phyloP scores from a whole-genome alignment of 2,888 invertebrate species.

The Geotrupes spiniger region DNA sequence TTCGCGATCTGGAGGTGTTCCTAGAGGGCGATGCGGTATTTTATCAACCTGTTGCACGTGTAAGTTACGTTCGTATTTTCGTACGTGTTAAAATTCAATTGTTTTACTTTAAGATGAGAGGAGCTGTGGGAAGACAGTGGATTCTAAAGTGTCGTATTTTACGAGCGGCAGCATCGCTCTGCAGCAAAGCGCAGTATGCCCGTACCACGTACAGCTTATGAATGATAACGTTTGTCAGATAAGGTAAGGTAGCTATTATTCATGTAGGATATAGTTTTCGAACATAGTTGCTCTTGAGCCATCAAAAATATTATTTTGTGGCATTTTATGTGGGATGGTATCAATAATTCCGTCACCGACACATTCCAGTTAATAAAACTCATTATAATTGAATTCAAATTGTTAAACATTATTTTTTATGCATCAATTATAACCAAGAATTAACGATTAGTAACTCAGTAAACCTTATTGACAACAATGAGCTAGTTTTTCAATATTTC shows the following conservation, averaged over 20 bases:
- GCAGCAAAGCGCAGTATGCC: conserved; percentile 52
- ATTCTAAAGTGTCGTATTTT: conserved; percentile 42
- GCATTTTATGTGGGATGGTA: no score
- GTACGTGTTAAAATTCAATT: conserved; percentile 7
- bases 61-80: conserved; percentile 16
- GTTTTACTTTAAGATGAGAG: conserved; percentile 27
- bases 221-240: conserved; percentile 61
- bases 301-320: no score
- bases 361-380: no score
- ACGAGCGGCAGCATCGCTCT: conserved; percentile 41
- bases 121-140: conserved; percentile 34
- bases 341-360: no score
- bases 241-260: conserved; percentile 40
- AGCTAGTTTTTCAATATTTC: no score
- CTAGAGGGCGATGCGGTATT: conserved; percentile 31
- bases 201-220: conserved; percentile 57
- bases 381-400: no score
- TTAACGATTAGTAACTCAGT: no score
- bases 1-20: conserved; percentile 52
- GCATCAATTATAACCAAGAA: no score
- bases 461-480: no score
- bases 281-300: neutral
- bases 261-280: no score
- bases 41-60: conserved; percentile 35
- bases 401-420: no score